Conservation (phyloP, 2,113 vertebrate genomes). For the Erythrocebus patas region DNA sequence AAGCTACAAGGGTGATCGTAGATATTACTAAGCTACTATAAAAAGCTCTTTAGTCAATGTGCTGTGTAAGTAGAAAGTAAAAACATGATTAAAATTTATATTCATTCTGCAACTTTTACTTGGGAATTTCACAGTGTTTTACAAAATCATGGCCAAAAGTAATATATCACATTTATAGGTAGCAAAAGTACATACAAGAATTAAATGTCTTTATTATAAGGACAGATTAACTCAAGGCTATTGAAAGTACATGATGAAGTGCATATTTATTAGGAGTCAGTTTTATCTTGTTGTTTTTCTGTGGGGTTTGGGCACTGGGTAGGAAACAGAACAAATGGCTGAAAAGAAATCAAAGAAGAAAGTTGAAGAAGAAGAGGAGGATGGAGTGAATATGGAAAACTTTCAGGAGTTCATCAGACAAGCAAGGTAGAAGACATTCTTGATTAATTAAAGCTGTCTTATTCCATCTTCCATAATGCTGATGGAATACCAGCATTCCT, state of each 20-base stretch:
- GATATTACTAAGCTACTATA: background rate
- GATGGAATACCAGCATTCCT: background rate
- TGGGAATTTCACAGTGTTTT: slow-evolving; percentile 32
- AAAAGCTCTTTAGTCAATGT: background rate
- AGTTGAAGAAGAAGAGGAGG: slow-evolving; percentile 83
- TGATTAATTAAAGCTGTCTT: background rate
- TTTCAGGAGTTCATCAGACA: slow-evolving; percentile 91
- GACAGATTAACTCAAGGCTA: background rate
- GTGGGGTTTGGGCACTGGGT: slow-evolving; percentile 39
- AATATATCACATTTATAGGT: background rate
- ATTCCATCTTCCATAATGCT: background rate
- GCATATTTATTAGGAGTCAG: background rate
- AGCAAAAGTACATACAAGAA: background rate
- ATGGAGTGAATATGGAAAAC: slow-evolving; percentile 86
- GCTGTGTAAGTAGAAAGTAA: background rate
- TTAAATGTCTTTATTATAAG: background rate
- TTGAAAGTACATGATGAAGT: slow-evolving; percentile 6
- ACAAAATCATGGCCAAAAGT: slow-evolving; percentile 33
- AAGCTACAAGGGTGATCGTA: background rate
- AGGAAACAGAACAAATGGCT: slow-evolving; percentile 94
- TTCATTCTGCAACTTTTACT: slow-evolving; percentile 30
- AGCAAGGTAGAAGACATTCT: slow-evolving; percentile 88
- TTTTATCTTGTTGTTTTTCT: slow-evolving; percentile 71
- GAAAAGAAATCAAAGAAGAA: slow-evolving; percentile 84
- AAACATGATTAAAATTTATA: slow-evolving; percentile 37